Percentiles rank a stretch among this genome's conserved stretches.
Evolutionary conservation across 1,140 invertebrate genomes (phyloP).

Genomic region (Diabrotica virgifera): DNA sequence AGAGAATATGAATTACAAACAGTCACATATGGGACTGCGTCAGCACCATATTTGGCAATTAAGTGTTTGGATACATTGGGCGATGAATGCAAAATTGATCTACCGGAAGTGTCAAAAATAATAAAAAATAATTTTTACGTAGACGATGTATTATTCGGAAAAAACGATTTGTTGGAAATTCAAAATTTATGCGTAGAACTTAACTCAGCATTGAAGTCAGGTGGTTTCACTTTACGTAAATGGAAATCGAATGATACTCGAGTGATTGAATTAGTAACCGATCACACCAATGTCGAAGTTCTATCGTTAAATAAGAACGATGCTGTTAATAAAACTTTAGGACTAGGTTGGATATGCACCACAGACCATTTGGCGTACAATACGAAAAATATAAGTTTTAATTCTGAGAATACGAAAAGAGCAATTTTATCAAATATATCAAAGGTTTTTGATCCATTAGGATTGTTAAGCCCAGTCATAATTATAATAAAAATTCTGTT

Average conservation of each 20-base stretch:
- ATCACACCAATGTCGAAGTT: neutral
- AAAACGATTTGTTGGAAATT: neutral
- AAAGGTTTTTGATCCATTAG: neutral
- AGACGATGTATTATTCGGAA: neutral
- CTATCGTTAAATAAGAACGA: neutral
- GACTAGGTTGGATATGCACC: neutral
- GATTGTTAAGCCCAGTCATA: neutral
- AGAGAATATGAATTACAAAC: conserved; percentile 38
- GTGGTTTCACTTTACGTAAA: neutral
- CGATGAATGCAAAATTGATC: neutral
- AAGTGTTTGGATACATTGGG: neutral
- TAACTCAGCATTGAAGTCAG: neutral
- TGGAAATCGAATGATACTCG: neutral
- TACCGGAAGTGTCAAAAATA: neutral
- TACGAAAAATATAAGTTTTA: neutral
- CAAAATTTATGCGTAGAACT: neutral
- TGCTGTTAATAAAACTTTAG: neutral
- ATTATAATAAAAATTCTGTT: neutral
- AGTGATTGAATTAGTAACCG: neutral
- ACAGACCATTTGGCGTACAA: neutral
- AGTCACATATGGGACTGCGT: conserved; percentile 41
- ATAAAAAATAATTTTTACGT: conserved; percentile 1
- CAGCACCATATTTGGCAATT: neutral
- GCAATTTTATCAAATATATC: neutral
- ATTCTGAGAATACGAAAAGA: neutral